These are phyloP conservation scores for Silurus glanis DNA, from an alignment of 2,113 vertebrate species.

Conservation along the genomic window DNA sequence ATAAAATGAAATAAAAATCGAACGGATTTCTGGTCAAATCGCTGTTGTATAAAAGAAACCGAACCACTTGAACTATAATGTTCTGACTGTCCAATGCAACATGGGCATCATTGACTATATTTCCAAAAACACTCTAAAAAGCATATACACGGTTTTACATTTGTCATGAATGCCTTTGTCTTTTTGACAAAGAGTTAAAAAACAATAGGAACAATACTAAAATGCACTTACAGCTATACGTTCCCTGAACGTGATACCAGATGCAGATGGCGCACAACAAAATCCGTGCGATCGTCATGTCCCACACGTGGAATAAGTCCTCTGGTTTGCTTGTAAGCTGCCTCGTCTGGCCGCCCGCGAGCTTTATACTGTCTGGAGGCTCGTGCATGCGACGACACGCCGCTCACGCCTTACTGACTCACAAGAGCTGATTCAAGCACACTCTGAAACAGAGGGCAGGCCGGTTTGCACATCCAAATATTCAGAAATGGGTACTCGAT, in stretches of 20 bases:
- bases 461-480: background rate
- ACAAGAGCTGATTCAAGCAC: background rate
- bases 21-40: too few species aligned
- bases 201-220: background rate
- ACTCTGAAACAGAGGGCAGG: background rate
- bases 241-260: slow-evolving; percentile 49
- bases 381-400: slow-evolving; percentile 23
- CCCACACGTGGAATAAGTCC: background rate
- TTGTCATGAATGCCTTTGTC: too few species aligned
- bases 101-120: background rate
- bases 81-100: background rate
- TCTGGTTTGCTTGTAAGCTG: background rate
- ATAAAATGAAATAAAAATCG: too few species aligned
- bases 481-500: too few species aligned
- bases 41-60: too few species aligned
- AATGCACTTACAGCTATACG: slow-evolving; percentile 42
- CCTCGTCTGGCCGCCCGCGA: background rate
- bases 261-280: slow-evolving; percentile 54
- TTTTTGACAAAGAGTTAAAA: too few species aligned
- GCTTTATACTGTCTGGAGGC: slow-evolving; percentile 1
- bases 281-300: slow-evolving; percentile 57
- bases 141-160: too few species aligned
- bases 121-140: background rate
- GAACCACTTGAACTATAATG: background rate
- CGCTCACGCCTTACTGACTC: background rate